Conservation (phyloP, 2,113 vertebrate genomes). For the Pterocles orientalis region DNA sequence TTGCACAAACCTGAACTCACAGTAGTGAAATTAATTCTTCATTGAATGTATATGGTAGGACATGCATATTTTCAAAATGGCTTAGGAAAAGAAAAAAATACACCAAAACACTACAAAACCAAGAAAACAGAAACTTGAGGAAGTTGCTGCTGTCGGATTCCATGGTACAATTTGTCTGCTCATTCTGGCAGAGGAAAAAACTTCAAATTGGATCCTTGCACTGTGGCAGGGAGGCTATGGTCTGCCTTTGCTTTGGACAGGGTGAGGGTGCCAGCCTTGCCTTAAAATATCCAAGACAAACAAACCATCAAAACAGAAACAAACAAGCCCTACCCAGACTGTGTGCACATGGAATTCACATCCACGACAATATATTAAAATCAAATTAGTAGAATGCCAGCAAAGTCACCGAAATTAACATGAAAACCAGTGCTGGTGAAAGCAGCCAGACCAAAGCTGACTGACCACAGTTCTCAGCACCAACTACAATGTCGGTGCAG, state of each 20-base stretch:
- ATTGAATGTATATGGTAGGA: background rate
- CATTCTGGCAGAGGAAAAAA: background rate
- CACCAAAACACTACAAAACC: background rate
- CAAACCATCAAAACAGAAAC: slow-evolving; percentile 7
- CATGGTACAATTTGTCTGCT: background rate
- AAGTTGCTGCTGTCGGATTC: background rate
- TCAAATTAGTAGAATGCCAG: background rate
- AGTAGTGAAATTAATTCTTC: background rate
- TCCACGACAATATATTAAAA: background rate
- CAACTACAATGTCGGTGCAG: background rate
- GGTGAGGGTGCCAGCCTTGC: background rate
- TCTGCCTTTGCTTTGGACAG: background rate
- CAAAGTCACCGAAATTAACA: background rate
- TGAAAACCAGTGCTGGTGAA: background rate
- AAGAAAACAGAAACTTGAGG: background rate
- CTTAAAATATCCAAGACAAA: slow-evolving; percentile 18
- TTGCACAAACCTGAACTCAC: background rate
- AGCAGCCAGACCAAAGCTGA: background rate
- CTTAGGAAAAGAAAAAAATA: background rate
- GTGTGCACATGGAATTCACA: background rate
- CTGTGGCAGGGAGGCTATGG: background rate
- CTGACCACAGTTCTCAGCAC: background rate
- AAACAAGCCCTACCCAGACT: background rate
- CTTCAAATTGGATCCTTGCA: background rate
- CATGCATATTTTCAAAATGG: background rate